A percentile compares a stretch with the other conserved stretches of the same genome.
Conservation (phyloP, 2,888 invertebrate genomes). For the Notodonta ziczac region DNA sequence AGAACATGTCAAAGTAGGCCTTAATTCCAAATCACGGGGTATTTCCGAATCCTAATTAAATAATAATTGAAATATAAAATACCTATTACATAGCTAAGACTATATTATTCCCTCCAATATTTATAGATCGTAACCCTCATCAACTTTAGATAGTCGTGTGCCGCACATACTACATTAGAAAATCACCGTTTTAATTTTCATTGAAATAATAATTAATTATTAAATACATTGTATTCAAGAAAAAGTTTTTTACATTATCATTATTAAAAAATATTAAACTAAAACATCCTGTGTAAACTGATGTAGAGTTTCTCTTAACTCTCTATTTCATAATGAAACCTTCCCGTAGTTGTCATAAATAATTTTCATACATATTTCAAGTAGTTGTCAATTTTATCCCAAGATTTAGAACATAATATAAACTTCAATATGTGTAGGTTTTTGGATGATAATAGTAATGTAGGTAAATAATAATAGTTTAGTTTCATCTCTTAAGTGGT, state of each 20-base stretch:
- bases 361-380: conserved; percentile 20
- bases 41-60: conserved; percentile 40
- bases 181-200: neutral
- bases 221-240: neutral
- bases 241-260: neutral
- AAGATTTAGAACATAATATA: conserved; percentile 23
- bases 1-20: conserved; percentile 58
- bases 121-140: conserved; percentile 58
- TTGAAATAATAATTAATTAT: too few species aligned
- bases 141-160: conserved; percentile 43
- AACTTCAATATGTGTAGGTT: conserved; percentile 8
- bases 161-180: conserved; percentile 40
- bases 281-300: neutral
- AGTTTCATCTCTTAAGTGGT: too few species aligned
- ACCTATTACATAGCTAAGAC: conserved; percentile 64
- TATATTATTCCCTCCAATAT: conserved; percentile 78
- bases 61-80: conserved; percentile 30
- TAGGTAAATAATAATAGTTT: neutral
- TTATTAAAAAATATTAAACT: neutral
- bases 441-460: neutral
- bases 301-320: neutral
- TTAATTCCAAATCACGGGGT: conserved; percentile 52
- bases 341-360: conserved; percentile 12
- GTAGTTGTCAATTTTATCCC: conserved; percentile 33
- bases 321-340: neutral